These are phyloP conservation scores for Anarhynchus alexandrinus DNA, from an alignment of 2,113 vertebrate species.

Conservation along the genomic window DNA sequence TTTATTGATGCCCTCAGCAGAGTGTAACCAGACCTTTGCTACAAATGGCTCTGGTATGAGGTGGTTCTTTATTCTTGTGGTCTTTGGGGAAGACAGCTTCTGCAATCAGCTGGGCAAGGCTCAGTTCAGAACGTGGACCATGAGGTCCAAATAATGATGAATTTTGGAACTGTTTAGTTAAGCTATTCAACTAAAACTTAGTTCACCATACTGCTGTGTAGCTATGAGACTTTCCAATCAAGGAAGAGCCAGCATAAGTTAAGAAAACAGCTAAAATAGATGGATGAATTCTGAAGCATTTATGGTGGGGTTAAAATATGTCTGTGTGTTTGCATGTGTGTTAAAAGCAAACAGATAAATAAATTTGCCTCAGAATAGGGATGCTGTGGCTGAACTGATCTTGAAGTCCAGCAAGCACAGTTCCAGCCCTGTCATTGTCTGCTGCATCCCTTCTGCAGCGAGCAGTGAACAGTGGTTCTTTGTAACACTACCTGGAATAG, in stretches of 20 bases:
- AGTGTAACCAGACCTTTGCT: neutral
- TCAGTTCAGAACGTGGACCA: neutral
- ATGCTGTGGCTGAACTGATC: neutral
- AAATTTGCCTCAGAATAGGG: neutral
- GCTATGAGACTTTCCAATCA: neutral
- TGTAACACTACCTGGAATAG: neutral
- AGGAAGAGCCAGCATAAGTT: neutral
- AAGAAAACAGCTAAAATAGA: neutral
- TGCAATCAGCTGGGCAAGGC: neutral
- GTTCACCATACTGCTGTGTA: rapidly evolving
- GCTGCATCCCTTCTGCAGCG: rapidly evolving
- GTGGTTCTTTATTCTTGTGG: neutral
- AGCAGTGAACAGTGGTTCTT: neutral
- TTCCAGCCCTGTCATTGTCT: neutral
- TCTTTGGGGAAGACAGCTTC: neutral
- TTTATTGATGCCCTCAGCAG: neutral
- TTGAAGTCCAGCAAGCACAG: neutral
- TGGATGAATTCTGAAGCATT: neutral
- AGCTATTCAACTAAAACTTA: neutral
- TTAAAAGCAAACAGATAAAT: neutral
- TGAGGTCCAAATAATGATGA: neutral
- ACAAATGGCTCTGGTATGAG: neutral
- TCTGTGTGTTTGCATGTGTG: neutral
- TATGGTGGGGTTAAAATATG: neutral
- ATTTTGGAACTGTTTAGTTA: neutral